Evolutionary conservation across 2,888 invertebrate genomes (phyloP), one percentile per base, ranked within the genome.

Genomic region (Dryococelus australis): DNA sequence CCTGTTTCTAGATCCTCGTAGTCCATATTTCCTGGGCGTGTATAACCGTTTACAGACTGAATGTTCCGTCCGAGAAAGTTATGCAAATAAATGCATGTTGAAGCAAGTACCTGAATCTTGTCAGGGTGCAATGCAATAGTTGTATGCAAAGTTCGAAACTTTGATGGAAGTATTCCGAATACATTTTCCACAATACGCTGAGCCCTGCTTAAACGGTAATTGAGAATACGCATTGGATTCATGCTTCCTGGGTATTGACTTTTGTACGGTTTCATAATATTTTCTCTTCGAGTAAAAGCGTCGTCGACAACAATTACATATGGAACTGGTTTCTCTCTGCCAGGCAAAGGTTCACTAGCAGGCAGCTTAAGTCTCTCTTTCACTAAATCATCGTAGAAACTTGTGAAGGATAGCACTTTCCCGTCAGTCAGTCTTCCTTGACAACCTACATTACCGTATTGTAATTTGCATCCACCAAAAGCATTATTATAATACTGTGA

Each of bases 401-500:
- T 26, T 35, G 87, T 89, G 88, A 47, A 47, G 12, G 47, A 9
- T 9, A 47, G 12, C 47, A 47, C 47, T 47, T 47, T 47, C 47
- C 47, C 47, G 12, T 91, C 90, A 87, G 89, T 90, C 87, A 90
- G 90, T 87, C 90, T 89, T 53, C 90, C 90, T 88, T 89, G 89
- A 65, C 90, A 89, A 26, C 90, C 90, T 53, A 91, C 90, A 86
- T 91, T 90, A 86, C 90, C 88, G 85, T 88, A 89, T 89, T 89
- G 88, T 90, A 90, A 86, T 91, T 87, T 86, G 90, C 90, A 89
- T 91, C 91, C 16, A 90, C 90, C 53, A 87, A 86, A 13, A 90
- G 90, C 90, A 91, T 89, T 86, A 91, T 88, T 27, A 91, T 90
- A 35, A 91, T 90, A 43, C 90, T 90, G 88, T 89, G 90, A 88